A percentile compares a stretch with the other conserved stretches of the same genome.
These are phyloP conservation scores for Tholera decimalis DNA, from an alignment of 2,888 invertebrate genomes.

Conservation along the genomic window DNA sequence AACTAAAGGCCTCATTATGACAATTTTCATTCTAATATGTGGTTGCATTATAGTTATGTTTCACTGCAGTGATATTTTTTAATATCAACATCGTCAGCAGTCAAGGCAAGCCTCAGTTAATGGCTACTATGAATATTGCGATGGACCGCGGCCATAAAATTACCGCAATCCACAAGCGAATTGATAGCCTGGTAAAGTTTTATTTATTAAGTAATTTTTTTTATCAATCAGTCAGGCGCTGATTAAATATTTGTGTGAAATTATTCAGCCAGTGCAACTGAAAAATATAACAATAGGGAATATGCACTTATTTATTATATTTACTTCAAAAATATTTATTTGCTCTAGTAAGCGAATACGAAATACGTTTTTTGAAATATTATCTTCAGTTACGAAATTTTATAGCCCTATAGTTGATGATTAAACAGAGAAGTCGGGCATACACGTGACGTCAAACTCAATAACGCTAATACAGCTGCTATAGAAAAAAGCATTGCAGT, in stretches of 20 bases:
- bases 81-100: slow-evolving; percentile 24
- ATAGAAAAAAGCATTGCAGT: too few relatives aligned
- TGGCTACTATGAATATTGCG: slow-evolving; percentile 31
- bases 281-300: not conserved
- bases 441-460: too few relatives aligned
- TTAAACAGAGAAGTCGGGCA: too few relatives aligned
- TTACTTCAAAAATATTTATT: too few relatives aligned
- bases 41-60: slow-evolving; percentile 26
- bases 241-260: not conserved
- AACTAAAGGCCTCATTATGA: slow-evolving; percentile 34
- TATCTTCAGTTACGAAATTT: too few relatives aligned
- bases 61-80: slow-evolving; percentile 28
- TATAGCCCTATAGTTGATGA: too few relatives aligned
- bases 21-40: slow-evolving; percentile 33
- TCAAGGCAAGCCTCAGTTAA: slow-evolving; percentile 30
- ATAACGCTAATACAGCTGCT: too few relatives aligned
- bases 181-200: slow-evolving; percentile 18
- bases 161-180: slow-evolving; percentile 22
- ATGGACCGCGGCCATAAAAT: slow-evolving; percentile 29
- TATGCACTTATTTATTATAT: too few relatives aligned
- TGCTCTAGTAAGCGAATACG: too few relatives aligned
- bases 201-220: slow-evolving; percentile 21
- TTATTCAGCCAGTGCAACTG: not conserved
- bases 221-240: slow-evolving; percentile 15
- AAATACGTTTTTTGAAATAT: too few relatives aligned